Conservation (phyloP, 1,140 invertebrate species). For the Procambarus clarkii region DNA sequence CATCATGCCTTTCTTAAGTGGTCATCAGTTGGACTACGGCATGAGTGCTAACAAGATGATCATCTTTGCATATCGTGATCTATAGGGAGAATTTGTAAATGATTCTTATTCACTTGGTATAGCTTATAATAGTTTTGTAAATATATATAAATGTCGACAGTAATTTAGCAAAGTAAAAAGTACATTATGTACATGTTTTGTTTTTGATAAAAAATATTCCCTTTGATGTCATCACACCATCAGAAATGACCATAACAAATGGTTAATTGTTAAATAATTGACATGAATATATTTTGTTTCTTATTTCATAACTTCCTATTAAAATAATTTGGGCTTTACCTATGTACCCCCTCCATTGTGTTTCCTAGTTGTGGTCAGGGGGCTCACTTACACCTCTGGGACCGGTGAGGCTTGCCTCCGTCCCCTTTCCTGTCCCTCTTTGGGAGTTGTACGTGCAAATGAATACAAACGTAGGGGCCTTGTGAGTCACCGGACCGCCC, state of each 20-base stretch:
- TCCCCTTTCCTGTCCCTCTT: no score
- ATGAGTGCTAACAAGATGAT: conserved; percentile 47
- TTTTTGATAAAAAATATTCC: conserved; percentile 1
- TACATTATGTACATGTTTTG: conserved; percentile 33
- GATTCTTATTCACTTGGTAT: conserved; percentile 63
- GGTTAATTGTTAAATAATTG: conserved; percentile 27
- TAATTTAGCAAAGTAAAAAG: conserved; percentile 58
- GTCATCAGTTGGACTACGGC: conserved; percentile 30
- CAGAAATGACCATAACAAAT: not conserved
- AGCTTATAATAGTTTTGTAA: conserved; percentile 69
- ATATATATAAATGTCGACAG: conserved; percentile 66
- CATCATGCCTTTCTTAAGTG: conserved; percentile 60
- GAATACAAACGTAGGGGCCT: no score
- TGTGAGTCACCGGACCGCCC: no score
- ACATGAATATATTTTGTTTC: conserved; percentile 19
- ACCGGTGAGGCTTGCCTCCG: no score
- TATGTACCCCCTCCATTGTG: no score
- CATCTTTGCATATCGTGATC: conserved; percentile 66
- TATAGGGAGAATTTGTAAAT: conserved; percentile 59
- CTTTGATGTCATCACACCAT: conserved; percentile 10
- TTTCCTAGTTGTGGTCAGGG: no score
- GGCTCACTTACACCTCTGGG: no score
- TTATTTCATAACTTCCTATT: not conserved
- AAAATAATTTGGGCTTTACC: not conserved
- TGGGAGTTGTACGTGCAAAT: no score